These are phyloP conservation scores for Synanthedon andrenaeformis DNA, from an alignment of 2,888 invertebrate species.

Conservation along the genomic window DNA sequence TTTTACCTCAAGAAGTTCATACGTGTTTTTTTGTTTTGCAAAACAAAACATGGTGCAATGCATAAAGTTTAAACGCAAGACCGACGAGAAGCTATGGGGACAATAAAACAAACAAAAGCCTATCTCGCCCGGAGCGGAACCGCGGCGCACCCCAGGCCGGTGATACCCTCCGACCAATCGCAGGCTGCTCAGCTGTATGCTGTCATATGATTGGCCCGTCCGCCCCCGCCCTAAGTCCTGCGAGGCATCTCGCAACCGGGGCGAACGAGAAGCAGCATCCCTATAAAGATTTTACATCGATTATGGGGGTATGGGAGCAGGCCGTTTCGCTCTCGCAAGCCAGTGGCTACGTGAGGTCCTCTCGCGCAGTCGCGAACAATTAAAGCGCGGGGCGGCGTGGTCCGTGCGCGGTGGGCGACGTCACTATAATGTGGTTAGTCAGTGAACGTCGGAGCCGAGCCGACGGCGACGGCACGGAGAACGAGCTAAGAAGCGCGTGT, in stretches of 20 bases:
- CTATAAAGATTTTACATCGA: constrained; percentile 60
- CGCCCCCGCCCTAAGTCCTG: constrained; percentile 25
- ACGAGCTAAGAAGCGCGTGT: constrained; percentile 50
- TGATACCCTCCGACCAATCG: constrained; percentile 4
- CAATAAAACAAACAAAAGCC: constrained; percentile 69
- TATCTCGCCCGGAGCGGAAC: constrained; percentile 51
- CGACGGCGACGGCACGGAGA: constrained; percentile 63
- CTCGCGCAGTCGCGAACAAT: constrained; percentile 68
- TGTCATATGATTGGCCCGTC: constrained; percentile 20
- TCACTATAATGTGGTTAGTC: constrained; percentile 75
- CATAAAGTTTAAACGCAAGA: constrained; percentile 69
- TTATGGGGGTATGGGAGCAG: constrained; percentile 53
- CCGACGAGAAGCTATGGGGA: constrained; percentile 66
- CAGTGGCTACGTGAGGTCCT: constrained; percentile 48
- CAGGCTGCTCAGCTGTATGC: constrained; percentile 5
- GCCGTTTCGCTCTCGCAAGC: constrained; percentile 53
- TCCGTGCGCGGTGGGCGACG: constrained; percentile 38
- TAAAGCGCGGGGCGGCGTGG: constrained; percentile 56
- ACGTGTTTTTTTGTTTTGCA: constrained; percentile 62
- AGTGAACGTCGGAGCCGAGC: constrained; percentile 72
- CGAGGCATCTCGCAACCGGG: constrained; percentile 22
- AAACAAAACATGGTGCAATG: constrained; percentile 68
- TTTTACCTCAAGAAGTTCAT: constrained; percentile 60
- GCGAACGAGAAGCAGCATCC: constrained; percentile 60
- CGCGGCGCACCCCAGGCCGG: constrained; percentile 8